Conservation (phyloP, 30 jellyfish, hydroid and myxozoan genomes). For the Turritopsis rubra region DNA sequence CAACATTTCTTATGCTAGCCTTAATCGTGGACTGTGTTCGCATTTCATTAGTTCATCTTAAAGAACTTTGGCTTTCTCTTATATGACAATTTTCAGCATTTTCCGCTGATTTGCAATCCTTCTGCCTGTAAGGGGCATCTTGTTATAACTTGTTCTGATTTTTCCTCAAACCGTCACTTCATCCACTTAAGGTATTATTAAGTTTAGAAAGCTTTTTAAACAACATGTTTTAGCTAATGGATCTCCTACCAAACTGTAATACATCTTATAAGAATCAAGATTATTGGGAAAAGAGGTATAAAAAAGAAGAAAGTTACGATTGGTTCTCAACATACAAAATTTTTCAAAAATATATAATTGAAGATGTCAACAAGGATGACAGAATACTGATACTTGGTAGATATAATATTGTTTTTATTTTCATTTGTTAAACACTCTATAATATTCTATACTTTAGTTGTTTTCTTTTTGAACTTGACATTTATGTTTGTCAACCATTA, state of each 20-base stretch:
- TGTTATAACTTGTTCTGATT: no score
- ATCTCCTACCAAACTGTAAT: background rate
- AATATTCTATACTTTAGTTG: background rate
- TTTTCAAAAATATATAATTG: background rate
- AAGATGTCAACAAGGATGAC: background rate
- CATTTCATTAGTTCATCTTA: no score
- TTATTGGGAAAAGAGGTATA: conserved; percentile 14
- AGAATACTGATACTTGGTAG: conserved; percentile 12
- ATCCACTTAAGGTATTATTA: no score
- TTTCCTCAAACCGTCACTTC: no score
- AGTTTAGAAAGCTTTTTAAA: no score
- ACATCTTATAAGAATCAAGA: background rate
- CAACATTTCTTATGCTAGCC: no score
- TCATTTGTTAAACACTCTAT: background rate
- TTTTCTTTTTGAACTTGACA: background rate
- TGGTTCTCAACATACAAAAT: conserved; percentile 2
- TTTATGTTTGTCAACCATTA: no score
- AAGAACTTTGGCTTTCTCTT: no score
- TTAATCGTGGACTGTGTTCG: no score
- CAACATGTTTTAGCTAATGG: background rate
- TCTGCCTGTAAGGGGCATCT: no score
- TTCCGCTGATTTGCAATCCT: no score
- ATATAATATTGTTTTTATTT: background rate
- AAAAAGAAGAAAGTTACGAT: conserved; percentile 2
- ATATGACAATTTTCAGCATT: no score